phyloP scores from a whole-genome alignment of 2,797 vertebrate genomes.

The Neosalanx taihuensis region DNA sequence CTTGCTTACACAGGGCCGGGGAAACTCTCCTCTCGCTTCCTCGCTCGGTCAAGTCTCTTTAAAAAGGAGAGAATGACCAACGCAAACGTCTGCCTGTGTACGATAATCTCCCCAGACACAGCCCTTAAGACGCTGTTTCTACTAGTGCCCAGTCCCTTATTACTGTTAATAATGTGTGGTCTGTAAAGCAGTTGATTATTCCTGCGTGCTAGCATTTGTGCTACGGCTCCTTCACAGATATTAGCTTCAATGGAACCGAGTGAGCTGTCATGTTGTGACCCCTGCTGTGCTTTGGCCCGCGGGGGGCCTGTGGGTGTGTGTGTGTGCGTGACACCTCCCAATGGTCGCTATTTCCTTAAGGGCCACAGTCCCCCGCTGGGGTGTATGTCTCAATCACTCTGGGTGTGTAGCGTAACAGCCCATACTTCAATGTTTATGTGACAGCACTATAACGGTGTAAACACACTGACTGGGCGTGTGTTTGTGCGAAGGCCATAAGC shows the following conservation, averaged over 20 bases:
- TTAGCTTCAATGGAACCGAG: conserved; percentile 68
- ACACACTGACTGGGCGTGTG: conserved; percentile 26
- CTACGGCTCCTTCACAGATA: conserved; percentile 62
- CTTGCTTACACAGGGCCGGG: conserved; percentile 11
- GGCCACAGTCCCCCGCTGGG: conserved; percentile 45
- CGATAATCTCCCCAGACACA: background rate
- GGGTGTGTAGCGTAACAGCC: conserved; percentile 43
- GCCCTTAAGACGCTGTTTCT: conserved; percentile 41
- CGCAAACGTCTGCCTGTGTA: background rate
- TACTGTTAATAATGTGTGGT: conserved; percentile 43
- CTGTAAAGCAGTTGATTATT: conserved; percentile 21
- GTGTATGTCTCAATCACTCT: conserved; percentile 59
- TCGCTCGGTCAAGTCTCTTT: conserved; percentile 19
- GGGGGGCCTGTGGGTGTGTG: conserved; percentile 20
- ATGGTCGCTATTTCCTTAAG: conserved; percentile 53
- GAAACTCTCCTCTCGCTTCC: background rate
- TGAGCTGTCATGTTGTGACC: conserved; percentile 60
- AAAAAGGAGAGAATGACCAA: background rate
- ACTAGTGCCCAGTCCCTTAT: conserved; percentile 39
- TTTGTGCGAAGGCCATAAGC: conserved; percentile 8
- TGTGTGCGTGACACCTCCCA: conserved; percentile 37
- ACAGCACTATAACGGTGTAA: conserved; percentile 46
- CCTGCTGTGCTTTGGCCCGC: conserved; percentile 55
- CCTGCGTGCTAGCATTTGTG: conserved; percentile 40
- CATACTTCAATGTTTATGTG: conserved; percentile 53